Conservation (phyloP, 2,888 invertebrate genomes). For the Brachyptera risi region DNA sequence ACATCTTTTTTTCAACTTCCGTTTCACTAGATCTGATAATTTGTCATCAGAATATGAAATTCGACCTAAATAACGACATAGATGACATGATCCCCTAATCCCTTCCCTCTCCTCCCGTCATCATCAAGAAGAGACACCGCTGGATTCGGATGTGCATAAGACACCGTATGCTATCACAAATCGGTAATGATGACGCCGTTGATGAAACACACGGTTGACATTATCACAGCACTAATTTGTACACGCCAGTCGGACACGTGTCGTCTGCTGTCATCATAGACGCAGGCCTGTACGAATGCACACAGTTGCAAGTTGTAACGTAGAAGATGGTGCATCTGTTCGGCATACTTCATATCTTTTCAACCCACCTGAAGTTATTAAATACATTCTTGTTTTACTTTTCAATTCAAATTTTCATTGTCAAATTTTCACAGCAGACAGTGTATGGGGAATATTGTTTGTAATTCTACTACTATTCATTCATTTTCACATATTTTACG, state of each 20-base stretch:
- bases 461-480: too few species aligned
- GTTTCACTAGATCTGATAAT: slow-evolving; percentile 6
- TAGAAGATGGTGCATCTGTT: background rate
- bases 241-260: background rate
- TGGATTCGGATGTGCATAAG: background rate
- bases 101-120: too few species aligned
- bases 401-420: too few species aligned
- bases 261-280: background rate
- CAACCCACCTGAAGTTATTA: background rate
- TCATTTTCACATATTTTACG: too few species aligned
- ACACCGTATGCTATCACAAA: background rate
- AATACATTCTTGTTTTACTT: too few species aligned
- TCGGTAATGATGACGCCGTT: background rate
- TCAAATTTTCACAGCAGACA: too few species aligned
- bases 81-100: slow-evolving; percentile 3
- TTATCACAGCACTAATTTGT: background rate
- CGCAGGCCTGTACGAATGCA: background rate
- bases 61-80: background rate
- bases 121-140: too few species aligned
- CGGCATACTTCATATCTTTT: background rate
- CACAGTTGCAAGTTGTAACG: too few species aligned
- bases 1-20: slow-evolving; percentile 4
- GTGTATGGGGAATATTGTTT: too few species aligned
- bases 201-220: too few species aligned
- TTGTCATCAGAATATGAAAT: slow-evolving; percentile 8